These are phyloP conservation scores for Amphipoea lucens DNA, from an alignment of 2,888 invertebrate species.

Conservation along the genomic window DNA sequence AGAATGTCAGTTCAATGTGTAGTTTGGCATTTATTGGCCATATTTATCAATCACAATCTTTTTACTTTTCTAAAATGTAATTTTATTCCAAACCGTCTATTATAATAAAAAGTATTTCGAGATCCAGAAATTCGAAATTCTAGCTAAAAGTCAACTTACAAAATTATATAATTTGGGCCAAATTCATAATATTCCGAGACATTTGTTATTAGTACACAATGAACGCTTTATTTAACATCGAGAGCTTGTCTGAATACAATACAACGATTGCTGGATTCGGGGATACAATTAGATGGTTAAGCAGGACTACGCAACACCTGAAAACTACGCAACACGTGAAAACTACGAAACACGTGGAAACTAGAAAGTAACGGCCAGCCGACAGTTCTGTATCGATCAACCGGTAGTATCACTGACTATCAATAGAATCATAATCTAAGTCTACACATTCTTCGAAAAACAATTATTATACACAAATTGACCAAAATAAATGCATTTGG, in stretches of 20 bases:
- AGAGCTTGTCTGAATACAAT: conserved; percentile 8
- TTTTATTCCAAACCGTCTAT: conserved; percentile 8
- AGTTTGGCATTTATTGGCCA: conserved; percentile 74
- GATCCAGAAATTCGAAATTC: conserved; percentile 25
- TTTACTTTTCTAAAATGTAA: conserved; percentile 2
- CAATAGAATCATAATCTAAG: not conserved
- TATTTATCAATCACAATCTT: conserved; percentile 59
- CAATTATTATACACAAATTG: conserved; percentile 14
- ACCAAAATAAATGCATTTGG: conserved; percentile 63
- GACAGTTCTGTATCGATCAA: not conserved
- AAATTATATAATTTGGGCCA: not conserved
- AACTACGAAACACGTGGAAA: not conserved
- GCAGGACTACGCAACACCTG: not conserved
- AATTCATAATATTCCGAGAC: not conserved
- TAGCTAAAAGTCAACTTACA: conserved; percentile 8
- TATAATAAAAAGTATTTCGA: conserved; percentile 4
- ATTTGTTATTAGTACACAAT: conserved; percentile 1
- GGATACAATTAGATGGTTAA: not conserved
- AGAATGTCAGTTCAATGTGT: conserved; percentile 66
- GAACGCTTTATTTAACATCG: not conserved
- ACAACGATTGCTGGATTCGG: not conserved
- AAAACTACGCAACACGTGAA: not conserved
- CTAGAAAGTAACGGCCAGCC: not conserved
- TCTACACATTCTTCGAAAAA: not conserved
- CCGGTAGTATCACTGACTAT: not conserved